Percentiles rank a stretch among this genome's conserved stretches.
These are phyloP conservation scores for Crotalus viridis DNA, from an alignment of 2,113 vertebrate species.

Conservation along the genomic window DNA sequence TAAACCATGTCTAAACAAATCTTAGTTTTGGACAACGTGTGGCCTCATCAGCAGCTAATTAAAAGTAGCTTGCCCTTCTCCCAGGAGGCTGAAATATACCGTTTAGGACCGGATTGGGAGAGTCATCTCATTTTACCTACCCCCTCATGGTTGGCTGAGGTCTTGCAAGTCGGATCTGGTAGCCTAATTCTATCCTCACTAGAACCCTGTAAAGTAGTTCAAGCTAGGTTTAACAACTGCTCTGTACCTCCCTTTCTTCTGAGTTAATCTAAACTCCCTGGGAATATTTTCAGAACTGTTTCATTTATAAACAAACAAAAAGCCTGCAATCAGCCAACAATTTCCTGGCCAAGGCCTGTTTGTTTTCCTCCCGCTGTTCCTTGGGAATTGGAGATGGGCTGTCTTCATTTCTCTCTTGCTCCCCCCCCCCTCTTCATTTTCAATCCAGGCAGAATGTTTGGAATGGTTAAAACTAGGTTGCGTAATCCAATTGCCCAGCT, in stretches of 20 bases:
- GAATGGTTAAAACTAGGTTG: not conserved
- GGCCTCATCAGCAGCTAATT: not conserved
- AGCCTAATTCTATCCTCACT: not conserved
- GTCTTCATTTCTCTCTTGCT: not conserved
- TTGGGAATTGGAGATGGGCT: not conserved
- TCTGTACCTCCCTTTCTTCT: not conserved
- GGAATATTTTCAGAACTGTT: not conserved
- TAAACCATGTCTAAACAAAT: not conserved
- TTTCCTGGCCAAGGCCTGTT: not conserved
- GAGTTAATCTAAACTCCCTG: not conserved
- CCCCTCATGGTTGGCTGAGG: not conserved
- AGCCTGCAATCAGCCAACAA: not conserved
- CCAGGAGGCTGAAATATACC: not conserved
- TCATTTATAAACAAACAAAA: not conserved
- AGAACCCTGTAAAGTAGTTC: not conserved
- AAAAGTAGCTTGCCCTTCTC: not conserved
- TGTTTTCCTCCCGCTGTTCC: not conserved
- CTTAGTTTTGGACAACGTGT: not conserved
- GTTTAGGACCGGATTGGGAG: not conserved
- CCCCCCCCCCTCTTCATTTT: not conserved
- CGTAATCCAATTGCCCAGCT: not conserved
- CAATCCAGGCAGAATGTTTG: not conserved
- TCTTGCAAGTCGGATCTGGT: not conserved
- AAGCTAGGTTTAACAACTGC: not conserved
- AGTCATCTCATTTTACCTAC: not conserved